A percentile compares a stretch with the other conserved stretches of the same genome.
Conservation (phyloP, 2,113 vertebrate species). For the Poicephalus meyeri region DNA sequence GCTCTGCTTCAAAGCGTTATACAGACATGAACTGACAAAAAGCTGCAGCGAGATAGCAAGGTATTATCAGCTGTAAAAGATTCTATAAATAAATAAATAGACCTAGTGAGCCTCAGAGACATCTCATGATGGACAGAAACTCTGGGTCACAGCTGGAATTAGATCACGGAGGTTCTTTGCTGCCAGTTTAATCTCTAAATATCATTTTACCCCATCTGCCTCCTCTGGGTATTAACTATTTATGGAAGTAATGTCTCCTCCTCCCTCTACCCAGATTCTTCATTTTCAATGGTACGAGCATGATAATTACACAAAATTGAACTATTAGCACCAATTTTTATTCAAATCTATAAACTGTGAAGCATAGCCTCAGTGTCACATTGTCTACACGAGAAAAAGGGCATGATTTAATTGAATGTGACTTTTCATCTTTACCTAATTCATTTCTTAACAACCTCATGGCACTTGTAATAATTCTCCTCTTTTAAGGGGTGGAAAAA, state of each 20-base stretch:
- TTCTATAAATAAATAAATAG: not conserved
- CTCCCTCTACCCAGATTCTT: constrained; percentile 21
- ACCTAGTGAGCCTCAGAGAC: not conserved
- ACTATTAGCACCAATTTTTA: constrained; percentile 39
- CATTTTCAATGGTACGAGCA: not conserved
- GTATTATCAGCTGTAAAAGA: constrained; percentile 37
- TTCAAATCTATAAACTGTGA: constrained; percentile 25
- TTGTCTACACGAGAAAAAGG: not conserved
- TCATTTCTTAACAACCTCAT: not conserved
- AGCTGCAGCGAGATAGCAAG: constrained; percentile 6
- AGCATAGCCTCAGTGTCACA: not conserved
- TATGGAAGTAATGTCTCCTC: constrained; percentile 21
- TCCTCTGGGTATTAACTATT: constrained; percentile 47
- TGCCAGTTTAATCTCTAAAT: constrained; percentile 33
- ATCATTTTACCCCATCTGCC: constrained; percentile 13
- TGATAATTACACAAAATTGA: constrained; percentile 34
- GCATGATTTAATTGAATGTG: constrained; percentile 10
- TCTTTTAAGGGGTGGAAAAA: not conserved
- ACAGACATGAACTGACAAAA: constrained; percentile 34
- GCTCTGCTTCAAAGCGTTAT: constrained; percentile 23
- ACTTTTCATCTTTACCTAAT: constrained; percentile 34
- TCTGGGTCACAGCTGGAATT: not conserved
- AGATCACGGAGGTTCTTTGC: not conserved
- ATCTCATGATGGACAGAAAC: constrained; percentile 28
- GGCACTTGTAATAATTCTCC: not conserved